Evolutionary conservation across 2,888 invertebrate species (phyloP).

Genomic region (Tineola bisselliella): DNA sequence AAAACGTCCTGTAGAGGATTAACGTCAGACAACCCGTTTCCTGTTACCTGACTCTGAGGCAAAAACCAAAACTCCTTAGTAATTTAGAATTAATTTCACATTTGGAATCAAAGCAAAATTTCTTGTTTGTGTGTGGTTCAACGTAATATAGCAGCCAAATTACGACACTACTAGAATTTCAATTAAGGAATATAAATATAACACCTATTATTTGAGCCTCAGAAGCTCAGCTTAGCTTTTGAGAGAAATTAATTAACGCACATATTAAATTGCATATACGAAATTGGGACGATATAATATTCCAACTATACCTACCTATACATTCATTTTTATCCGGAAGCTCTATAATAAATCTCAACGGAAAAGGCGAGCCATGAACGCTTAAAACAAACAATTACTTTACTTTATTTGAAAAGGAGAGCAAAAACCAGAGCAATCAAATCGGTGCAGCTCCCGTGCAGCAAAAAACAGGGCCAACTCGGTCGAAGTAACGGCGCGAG

Average conservation of each 20-base stretch:
- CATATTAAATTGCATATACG: neutral
- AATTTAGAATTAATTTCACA: slow-evolving; percentile 60
- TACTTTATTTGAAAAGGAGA: slow-evolving; percentile 60
- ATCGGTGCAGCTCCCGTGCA: slow-evolving; percentile 57
- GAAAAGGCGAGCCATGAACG: slow-evolving; percentile 54
- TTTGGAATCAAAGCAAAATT: slow-evolving; percentile 37
- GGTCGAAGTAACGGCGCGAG: slow-evolving; percentile 37
- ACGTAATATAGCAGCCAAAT: neutral
- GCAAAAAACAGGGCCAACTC: slow-evolving; percentile 51
- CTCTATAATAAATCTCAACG: slow-evolving; percentile 57
- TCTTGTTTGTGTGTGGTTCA: neutral
- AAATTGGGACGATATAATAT: neutral
- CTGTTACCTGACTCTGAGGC: slow-evolving; percentile 58
- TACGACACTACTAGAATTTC: slow-evolving; percentile 7
- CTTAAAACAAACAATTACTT: slow-evolving; percentile 68
- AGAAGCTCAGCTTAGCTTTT: neutral
- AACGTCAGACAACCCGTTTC: slow-evolving; percentile 62
- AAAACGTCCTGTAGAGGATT: slow-evolving; percentile 39
- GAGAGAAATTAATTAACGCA: neutral
- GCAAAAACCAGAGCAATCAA: slow-evolving; percentile 62
- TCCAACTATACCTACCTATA: neutral
- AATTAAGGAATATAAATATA: slow-evolving; percentile 6
- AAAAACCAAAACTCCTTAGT: slow-evolving; percentile 49
- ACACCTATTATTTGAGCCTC: neutral
- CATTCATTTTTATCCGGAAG: slow-evolving; percentile 25